Conservation (phyloP, 2,113 vertebrate genomes). For the Percina caprodes region DNA sequence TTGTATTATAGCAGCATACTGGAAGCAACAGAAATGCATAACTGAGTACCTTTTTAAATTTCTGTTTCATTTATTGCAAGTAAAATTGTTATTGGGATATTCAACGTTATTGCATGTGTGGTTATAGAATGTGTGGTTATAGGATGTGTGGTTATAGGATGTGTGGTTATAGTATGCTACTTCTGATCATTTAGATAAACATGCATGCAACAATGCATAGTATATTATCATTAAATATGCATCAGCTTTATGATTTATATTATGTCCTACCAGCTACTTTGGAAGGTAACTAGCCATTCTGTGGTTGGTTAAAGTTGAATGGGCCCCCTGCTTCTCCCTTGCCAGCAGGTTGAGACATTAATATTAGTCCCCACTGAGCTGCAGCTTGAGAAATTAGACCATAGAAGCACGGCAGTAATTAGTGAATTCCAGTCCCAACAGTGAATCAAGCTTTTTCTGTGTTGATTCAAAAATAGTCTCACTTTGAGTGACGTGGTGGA, state of each 20-base stretch:
- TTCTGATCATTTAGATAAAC: not conserved
- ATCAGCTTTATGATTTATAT: not conserved
- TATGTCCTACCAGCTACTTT: not conserved
- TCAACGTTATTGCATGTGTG: too few relatives aligned
- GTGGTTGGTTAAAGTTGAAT: not conserved
- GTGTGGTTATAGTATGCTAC: not conserved
- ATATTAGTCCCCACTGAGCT: slow-evolving; percentile 37
- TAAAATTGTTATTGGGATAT: too few relatives aligned
- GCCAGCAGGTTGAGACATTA: slow-evolving; percentile 31
- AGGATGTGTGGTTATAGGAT: not conserved
- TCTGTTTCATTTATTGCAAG: too few relatives aligned
- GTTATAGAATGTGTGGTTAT: not conserved
- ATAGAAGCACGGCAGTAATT: slow-evolving; percentile 56
- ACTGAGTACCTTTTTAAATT: too few relatives aligned
- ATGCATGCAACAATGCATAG: not conserved
- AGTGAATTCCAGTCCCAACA: slow-evolving; percentile 56
- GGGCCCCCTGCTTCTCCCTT: not conserved
- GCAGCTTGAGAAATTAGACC: slow-evolving; percentile 70
- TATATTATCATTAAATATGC: not conserved
- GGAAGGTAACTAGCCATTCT: not conserved
- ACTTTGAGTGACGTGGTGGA: slow-evolving; percentile 36
- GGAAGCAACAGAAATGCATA: too few relatives aligned
- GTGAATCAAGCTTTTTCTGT: slow-evolving; percentile 55
- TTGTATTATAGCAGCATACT: too few relatives aligned
- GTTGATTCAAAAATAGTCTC: slow-evolving; percentile 70